phyloP scores from a whole-genome alignment of 2,888 invertebrate species.

The Cryptocephalus moraei region DNA sequence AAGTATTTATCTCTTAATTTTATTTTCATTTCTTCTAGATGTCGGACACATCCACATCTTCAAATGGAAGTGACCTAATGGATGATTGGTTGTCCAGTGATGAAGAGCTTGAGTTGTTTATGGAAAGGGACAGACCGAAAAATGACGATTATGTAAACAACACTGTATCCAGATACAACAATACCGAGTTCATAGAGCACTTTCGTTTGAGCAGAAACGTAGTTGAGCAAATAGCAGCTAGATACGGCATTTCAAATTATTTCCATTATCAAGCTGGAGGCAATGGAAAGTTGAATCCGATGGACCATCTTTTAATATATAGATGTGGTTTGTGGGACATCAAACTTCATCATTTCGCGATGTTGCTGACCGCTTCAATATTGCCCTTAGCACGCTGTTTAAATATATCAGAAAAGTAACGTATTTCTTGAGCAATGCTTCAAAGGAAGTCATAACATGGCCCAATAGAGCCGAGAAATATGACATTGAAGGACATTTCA shows the following conservation, averaged over 20 bases:
- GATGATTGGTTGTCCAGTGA: not conserved
- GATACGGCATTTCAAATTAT: too few relatives aligned
- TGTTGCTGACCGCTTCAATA: conserved; percentile 2
- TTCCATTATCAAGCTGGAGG: too few relatives aligned
- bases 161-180: too few relatives aligned
- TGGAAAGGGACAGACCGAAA: not conserved
- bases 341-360: not conserved
- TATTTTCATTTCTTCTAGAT: too few relatives aligned
- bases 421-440: not conserved
- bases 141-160: not conserved
- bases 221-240: too few relatives aligned
- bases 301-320: not conserved
- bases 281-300: not conserved
- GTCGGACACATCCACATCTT: too few relatives aligned
- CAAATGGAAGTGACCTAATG: too few relatives aligned
- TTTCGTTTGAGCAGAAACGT: too few relatives aligned
- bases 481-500: not conserved
- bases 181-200: not conserved
- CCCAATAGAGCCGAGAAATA: not conserved
- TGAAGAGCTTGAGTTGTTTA: not conserved
- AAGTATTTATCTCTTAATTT: too few relatives aligned
- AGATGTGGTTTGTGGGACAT: not conserved
- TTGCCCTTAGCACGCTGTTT: not conserved
- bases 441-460: conserved; percentile 1
- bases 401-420: not conserved